A percentile compares a stretch with the other conserved stretches of the same genome.
Evolutionary conservation across 2,888 invertebrate species (phyloP).

Genomic region (Dinocampus coccinellae): DNA sequence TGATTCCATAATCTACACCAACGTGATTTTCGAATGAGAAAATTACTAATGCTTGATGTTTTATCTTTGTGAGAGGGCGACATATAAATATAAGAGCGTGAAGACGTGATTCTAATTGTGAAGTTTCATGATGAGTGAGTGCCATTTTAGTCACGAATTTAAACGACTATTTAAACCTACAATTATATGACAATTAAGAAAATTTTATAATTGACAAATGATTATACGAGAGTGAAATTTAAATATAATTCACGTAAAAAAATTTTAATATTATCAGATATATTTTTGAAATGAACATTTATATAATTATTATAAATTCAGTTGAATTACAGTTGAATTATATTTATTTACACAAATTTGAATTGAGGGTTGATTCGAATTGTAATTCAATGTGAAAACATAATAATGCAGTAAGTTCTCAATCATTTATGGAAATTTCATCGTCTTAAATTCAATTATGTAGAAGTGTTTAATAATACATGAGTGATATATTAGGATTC

Average conservation of each 20-base stretch:
- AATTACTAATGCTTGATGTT: conserved; percentile 27
- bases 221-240: background rate
- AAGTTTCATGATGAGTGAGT: conserved; percentile 18
- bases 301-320: background rate
- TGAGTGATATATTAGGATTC: too few species aligned
- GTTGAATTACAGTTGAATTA: background rate
- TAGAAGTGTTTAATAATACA: background rate
- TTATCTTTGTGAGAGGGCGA: background rate
- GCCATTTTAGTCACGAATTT: conserved; percentile 1
- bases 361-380: too few species aligned
- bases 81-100: conserved; percentile 29
- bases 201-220: background rate
- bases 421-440: background rate
- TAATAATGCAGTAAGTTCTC: background rate
- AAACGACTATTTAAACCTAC: background rate
- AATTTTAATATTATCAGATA: background rate
- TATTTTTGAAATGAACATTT: background rate
- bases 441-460: background rate
- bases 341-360: background rate
- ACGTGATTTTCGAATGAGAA: conserved; percentile 31
- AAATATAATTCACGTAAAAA: background rate
- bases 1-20: conserved; percentile 28
- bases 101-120: conserved; percentile 41
- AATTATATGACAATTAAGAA: background rate
- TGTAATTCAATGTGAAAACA: too few species aligned